A percentile compares a stretch with the other conserved stretches of the same genome.
Conservation (phyloP, 2,797 vertebrate genomes). For the Cuculus canorus region DNA sequence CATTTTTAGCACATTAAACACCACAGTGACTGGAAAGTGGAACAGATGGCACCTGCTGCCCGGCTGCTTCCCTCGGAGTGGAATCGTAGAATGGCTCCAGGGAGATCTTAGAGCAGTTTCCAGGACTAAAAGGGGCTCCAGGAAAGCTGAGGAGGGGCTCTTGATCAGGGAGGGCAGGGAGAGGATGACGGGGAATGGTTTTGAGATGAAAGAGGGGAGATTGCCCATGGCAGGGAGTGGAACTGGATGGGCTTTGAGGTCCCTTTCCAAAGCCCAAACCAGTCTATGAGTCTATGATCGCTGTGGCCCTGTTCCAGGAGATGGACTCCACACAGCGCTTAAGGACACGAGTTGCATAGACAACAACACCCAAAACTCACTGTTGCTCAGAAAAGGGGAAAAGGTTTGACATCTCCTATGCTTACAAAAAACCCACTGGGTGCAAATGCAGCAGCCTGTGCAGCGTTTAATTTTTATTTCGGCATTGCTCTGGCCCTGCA, state of each 20-base stretch:
- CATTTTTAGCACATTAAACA: not conserved
- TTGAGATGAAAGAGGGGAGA: too few relatives aligned
- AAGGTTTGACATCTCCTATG: not conserved
- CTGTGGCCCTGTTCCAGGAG: not conserved
- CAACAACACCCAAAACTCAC: not conserved
- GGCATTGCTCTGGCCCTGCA: not conserved
- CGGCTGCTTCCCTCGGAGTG: not conserved
- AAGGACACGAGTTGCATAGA: not conserved
- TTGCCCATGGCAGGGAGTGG: too few relatives aligned
- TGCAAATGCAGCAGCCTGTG: not conserved
- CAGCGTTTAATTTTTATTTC: not conserved
- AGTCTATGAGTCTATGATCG: too few relatives aligned
- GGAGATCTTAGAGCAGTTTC: too few relatives aligned
- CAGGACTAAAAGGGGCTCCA: too few relatives aligned
- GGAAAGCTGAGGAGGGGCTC: too few relatives aligned
- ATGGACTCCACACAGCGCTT: rapidly evolving
- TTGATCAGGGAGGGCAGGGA: too few relatives aligned
- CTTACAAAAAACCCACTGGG: not conserved
- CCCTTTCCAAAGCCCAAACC: too few relatives aligned
- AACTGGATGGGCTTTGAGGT: too few relatives aligned
- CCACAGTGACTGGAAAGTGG: not conserved
- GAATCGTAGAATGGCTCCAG: not conserved
- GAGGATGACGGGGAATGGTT: too few relatives aligned
- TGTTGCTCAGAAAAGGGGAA: not conserved
- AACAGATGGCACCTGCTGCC: not conserved